These are phyloP conservation scores for Crioceris asparagi DNA, from an alignment of 2,888 invertebrate genomes.

Conservation along the genomic window DNA sequence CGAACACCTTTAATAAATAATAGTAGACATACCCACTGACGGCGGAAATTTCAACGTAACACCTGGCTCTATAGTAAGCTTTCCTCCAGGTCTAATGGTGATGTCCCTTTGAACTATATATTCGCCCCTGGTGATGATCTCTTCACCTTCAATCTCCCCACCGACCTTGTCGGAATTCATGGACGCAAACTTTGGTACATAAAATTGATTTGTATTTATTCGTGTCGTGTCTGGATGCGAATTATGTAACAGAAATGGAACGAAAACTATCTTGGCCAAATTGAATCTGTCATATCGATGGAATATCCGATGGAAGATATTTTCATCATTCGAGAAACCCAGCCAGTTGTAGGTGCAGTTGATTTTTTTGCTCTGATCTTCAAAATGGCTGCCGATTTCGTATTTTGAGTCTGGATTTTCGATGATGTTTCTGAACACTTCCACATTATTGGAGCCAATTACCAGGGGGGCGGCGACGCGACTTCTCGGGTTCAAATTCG, in stretches of 20 bases:
- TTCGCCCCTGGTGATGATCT: slow-evolving; percentile 69
- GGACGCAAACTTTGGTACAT: slow-evolving; percentile 67
- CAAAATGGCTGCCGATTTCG: slow-evolving; percentile 91
- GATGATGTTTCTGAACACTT: slow-evolving; percentile 81
- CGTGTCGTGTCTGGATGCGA: slow-evolving; percentile 82
- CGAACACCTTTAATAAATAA: too few relatives aligned
- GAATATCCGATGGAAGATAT: slow-evolving; percentile 65
- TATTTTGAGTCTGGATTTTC: slow-evolving; percentile 83
- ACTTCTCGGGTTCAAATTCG: slow-evolving; percentile 75
- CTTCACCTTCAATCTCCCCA: slow-evolving; percentile 88
- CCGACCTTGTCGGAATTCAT: slow-evolving; percentile 60
- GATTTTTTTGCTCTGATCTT: slow-evolving; percentile 87
- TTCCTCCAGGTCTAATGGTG: slow-evolving; percentile 87
- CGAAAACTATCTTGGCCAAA: slow-evolving; percentile 80
- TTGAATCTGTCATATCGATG: slow-evolving; percentile 89
- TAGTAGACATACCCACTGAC: slow-evolving; percentile 81
- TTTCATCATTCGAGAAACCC: slow-evolving; percentile 61
- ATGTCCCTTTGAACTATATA: slow-evolving; percentile 92
- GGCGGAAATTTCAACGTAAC: slow-evolving; percentile 85
- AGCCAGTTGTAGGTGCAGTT: slow-evolving; percentile 94
- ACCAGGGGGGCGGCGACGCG: slow-evolving; percentile 88
- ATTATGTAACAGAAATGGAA: slow-evolving; percentile 83
- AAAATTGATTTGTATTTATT: slow-evolving; percentile 63
- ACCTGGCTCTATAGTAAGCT: slow-evolving; percentile 77
- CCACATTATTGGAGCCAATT: slow-evolving; percentile 81